Evolutionary conservation across 2,113 vertebrate species (phyloP), one percentile per base, ranked within the genome.

Genomic region (Cyphomyrus plagiostoma): DNA sequence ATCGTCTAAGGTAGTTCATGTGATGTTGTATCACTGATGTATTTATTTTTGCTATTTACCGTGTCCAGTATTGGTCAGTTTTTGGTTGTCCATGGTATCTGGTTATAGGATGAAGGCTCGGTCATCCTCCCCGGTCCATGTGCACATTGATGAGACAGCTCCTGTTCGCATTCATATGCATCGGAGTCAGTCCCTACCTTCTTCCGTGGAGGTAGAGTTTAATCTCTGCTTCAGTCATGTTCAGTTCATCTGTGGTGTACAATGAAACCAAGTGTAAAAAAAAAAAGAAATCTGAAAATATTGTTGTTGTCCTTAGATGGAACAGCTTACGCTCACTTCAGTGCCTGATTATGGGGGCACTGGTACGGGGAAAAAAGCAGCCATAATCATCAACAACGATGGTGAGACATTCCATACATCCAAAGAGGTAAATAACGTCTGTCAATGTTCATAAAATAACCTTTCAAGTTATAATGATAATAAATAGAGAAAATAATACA

Each of bases 91-190:
- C 42, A 45, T 45, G 19, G 30, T 42, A 39, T 82, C 39, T 19
- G 15, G 77, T 82, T 52, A 45, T 53, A 91, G 90, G 9, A 91
- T 91, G 88, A 91, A 91, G 87, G 77, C 87, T 53, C 86, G 89
- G 56, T 56, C 90, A 35, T 90, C 80, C 39, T 90, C 89, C 21
- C 87, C 90, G 35, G 85, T 90, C 49, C 87, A 86, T 46, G 87
- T 88, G 8, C 86, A 88, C 48, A 19, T 50, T 15, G 46, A 86
- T 6, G 77, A 91, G 19, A 13, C 42, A 0, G 88, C 86, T 19
- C 86, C 90, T 19, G 89, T 91, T 42, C 74, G 84, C 39, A 87
- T 91, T 23, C 89, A 90, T 84, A 52, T 91, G 48, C 89, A 90
- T 11, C 74, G 89, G 45, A 88, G 89, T 62, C 89, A 66, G 19